phyloP scores from a whole-genome alignment of 1,140 invertebrate species.

The Oreohelix idahoensis region DNA sequence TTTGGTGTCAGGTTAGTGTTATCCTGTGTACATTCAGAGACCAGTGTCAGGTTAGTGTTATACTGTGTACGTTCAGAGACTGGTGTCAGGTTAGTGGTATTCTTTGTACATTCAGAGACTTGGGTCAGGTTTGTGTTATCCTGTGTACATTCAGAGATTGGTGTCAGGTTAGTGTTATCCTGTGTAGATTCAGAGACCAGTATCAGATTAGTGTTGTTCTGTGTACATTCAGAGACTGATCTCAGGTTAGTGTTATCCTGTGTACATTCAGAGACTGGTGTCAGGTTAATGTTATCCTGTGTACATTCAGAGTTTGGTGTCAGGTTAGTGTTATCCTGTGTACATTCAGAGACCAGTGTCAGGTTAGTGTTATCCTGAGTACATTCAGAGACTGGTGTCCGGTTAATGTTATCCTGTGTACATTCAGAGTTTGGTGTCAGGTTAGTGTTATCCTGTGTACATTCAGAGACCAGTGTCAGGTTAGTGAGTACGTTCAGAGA shows the following conservation, averaged over 20 bases:
- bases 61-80: background rate
- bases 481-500: background rate
- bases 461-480: background rate
- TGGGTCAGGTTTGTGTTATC: background rate
- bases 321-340: background rate
- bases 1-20: background rate
- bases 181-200: background rate
- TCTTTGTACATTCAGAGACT: background rate
- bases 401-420: background rate
- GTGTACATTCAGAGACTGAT: background rate
- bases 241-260: background rate
- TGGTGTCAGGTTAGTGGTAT: too few species aligned
- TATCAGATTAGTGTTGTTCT: background rate
- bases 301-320: background rate
- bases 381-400: background rate
- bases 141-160: background rate
- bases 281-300: background rate
- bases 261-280: background rate
- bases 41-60: background rate
- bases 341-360: background rate
- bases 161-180: background rate
- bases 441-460: background rate
- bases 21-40: background rate
- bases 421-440: background rate
- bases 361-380: background rate